Conservation (phyloP, 2,888 invertebrate species). For the Tenthredo amoena region DNA sequence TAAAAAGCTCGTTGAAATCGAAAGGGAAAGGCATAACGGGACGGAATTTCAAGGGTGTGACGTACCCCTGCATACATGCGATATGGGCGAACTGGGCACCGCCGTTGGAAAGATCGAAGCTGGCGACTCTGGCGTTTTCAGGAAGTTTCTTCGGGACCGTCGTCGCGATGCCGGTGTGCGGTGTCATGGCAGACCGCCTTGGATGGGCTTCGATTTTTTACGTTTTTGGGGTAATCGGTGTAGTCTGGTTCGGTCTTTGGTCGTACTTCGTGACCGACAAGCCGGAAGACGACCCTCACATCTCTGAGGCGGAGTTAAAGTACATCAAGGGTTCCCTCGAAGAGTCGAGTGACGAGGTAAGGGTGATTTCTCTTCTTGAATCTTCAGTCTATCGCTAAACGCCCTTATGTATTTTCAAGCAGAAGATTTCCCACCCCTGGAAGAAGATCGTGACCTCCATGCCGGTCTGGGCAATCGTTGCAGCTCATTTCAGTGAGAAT, state of each 20-base stretch:
- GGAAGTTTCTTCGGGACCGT: slow-evolving; percentile 93
- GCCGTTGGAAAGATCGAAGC: slow-evolving; percentile 86
- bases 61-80: slow-evolving; percentile 90
- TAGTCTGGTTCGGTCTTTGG: slow-evolving; percentile 88
- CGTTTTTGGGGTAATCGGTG: slow-evolving; percentile 85
- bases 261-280: slow-evolving; percentile 85
- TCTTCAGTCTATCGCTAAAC: neutral
- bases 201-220: slow-evolving; percentile 93
- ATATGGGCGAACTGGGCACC: slow-evolving; percentile 93
- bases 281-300: slow-evolving; percentile 87
- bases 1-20: neutral
- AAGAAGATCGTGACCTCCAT: slow-evolving; percentile 86
- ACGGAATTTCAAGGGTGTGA: slow-evolving; percentile 82
- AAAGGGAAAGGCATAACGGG: neutral
- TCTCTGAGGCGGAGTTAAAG: slow-evolving; percentile 86
- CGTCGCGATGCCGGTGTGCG: slow-evolving; percentile 89
- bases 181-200: slow-evolving; percentile 85
- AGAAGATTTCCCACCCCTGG: slow-evolving; percentile 87
- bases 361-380: neutral
- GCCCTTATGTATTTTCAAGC: slow-evolving; percentile 55
- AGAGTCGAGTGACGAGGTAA: slow-evolving; percentile 67
- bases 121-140: slow-evolving; percentile 91
- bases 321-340: slow-evolving; percentile 84
- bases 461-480: slow-evolving; percentile 91
- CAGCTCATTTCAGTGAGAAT: slow-evolving; percentile 92